phyloP scores from a whole-genome alignment of 2,113 vertebrate genomes.

The Tauraco erythrolophus region DNA sequence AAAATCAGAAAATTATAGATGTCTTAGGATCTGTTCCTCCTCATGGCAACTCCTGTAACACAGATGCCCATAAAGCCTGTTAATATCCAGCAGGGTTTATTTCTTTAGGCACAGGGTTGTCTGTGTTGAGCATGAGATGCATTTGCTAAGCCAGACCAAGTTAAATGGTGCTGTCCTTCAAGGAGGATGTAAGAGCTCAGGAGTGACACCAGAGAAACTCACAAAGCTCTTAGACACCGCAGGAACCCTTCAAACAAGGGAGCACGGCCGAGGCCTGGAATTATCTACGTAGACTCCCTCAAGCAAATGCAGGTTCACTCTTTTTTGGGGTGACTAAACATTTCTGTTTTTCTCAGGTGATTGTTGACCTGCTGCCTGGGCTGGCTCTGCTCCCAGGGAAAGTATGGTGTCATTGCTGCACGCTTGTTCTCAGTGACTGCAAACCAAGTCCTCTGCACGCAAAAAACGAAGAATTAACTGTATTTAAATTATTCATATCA shows the following conservation, averaged over 20 bases:
- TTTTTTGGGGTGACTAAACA: background rate
- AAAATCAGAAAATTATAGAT: background rate
- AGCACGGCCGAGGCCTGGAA: background rate
- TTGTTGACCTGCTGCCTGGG: background rate
- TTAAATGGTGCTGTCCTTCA: fast-evolving
- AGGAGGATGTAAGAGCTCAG: background rate
- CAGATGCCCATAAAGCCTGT: background rate
- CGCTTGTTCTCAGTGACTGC: background rate
- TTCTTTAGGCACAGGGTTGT: background rate
- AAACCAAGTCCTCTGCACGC: background rate
- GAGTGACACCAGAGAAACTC: background rate
- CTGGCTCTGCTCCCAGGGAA: background rate
- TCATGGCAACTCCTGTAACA: background rate
- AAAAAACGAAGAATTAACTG: background rate
- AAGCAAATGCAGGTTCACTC: background rate
- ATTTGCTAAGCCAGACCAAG: background rate
- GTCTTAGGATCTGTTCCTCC: background rate
- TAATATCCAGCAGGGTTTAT: background rate
- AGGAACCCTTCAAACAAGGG: background rate
- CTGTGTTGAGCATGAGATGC: background rate
- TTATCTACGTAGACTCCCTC: background rate
- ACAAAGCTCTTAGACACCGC: background rate
- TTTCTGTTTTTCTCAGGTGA: background rate
- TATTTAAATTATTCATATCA: background rate
- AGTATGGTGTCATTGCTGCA: background rate